Evolutionary conservation across 2,113 vertebrate species (phyloP).

Genomic region (Galeopterus variegatus): DNA sequence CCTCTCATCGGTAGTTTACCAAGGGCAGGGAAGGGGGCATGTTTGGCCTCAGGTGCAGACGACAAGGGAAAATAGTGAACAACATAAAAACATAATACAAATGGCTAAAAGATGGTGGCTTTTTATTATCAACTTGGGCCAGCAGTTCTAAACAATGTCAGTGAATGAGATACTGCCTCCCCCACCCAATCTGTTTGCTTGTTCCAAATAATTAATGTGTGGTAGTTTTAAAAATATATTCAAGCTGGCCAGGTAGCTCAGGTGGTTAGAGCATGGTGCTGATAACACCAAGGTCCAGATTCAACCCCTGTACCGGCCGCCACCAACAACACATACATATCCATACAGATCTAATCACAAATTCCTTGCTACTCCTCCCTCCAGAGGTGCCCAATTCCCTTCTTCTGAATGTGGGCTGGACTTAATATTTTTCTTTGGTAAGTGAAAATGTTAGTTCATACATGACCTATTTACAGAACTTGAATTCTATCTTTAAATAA

Average conservation of each 20-base stretch:
- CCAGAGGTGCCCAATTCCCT: neutral
- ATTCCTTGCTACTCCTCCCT: neutral
- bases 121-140: neutral
- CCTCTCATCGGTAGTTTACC: neutral
- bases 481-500: neutral
- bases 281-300: too few relatives aligned
- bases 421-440: neutral
- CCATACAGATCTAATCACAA: neutral
- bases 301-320: too few relatives aligned
- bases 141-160: neutral
- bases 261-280: too few relatives aligned
- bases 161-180: neutral
- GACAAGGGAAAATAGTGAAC: neutral
- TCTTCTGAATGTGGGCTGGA: neutral
- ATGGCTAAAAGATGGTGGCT: neutral
- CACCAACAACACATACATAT: too few relatives aligned
- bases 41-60: neutral
- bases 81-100: neutral
- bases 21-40: neutral
- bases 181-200: neutral
- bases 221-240: neutral
- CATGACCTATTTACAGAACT: neutral
- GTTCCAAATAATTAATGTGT: neutral
- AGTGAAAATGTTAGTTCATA: neutral
- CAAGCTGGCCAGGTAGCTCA: too few relatives aligned